phyloP scores from a whole-genome alignment of 2,888 invertebrate species.

The Lasioglossum malachurum region DNA sequence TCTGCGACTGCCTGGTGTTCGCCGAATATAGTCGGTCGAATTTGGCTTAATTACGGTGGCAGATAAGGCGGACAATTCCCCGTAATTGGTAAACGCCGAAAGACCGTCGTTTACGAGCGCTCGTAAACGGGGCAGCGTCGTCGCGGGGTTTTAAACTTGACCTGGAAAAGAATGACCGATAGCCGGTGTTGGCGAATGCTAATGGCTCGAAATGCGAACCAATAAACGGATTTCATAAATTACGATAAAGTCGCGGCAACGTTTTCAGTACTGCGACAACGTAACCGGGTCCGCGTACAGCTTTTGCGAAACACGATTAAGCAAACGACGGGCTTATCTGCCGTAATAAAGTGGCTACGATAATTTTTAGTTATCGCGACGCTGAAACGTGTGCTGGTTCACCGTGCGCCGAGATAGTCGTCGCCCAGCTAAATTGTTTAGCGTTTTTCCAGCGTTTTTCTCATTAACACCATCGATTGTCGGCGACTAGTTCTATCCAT shows the following conservation, averaged over 20 bases:
- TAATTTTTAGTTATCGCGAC: constrained; percentile 59
- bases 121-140: neutral
- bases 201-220: neutral
- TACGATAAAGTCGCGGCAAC: constrained; percentile 41
- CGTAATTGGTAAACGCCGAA: neutral
- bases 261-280: constrained; percentile 14
- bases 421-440: constrained; percentile 24
- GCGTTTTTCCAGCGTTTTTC: constrained; percentile 36
- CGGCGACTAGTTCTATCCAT: neutral
- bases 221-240: constrained; percentile 53
- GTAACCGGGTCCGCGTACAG: constrained; percentile 27
- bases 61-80: neutral
- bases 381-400: constrained; percentile 22
- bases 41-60: neutral
- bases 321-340: constrained; percentile 55
- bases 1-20: neutral
- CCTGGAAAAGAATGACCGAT: constrained; percentile 10
- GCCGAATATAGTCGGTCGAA: neutral
- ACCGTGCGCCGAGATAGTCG: constrained; percentile 29
- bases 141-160: neutral
- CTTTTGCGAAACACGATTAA: constrained; percentile 57
- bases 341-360: constrained; percentile 54
- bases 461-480: constrained; percentile 31
- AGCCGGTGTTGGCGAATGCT: neutral
- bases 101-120: neutral